Conservation (phyloP, 2,888 invertebrate species). For the Acleris laterana region DNA sequence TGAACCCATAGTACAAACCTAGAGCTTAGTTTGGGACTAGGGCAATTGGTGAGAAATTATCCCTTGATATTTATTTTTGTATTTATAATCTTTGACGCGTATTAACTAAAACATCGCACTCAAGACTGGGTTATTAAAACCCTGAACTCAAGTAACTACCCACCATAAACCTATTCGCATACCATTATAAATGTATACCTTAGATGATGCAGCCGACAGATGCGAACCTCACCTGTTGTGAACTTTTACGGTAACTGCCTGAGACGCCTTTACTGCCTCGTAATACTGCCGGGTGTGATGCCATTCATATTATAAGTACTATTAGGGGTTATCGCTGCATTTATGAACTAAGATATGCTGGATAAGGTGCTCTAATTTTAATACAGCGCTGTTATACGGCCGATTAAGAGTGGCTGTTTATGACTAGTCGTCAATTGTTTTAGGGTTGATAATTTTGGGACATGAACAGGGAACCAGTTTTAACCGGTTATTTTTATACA, state of each 20-base stretch:
- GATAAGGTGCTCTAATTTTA: conserved; percentile 8
- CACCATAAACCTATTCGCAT: background rate
- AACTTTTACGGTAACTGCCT: conserved; percentile 51
- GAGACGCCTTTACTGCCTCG: conserved; percentile 40
- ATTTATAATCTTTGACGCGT: too few species aligned
- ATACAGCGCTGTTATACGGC: background rate
- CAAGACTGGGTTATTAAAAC: too few species aligned
- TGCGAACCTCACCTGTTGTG: conserved; percentile 54
- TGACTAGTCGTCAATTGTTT: background rate
- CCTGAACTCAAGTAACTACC: background rate
- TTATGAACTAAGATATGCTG: conserved; percentile 20
- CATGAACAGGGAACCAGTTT: too few species aligned
- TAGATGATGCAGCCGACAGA: conserved; percentile 10
- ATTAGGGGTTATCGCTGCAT: conserved; percentile 23
- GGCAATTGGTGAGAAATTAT: too few species aligned
- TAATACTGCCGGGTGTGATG: conserved; percentile 36
- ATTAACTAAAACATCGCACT: too few species aligned
- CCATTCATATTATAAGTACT: conserved; percentile 35
- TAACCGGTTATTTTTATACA: too few species aligned
- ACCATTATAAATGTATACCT: conserved; percentile 8
- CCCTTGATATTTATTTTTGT: too few species aligned
- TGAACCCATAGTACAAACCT: too few species aligned
- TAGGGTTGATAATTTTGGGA: background rate
- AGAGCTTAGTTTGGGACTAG: too few species aligned
- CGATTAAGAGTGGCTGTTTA: background rate